Base-by-base conservation (phyloP, 2,797 vertebrate species). In the Coluber constrictor region DNA sequence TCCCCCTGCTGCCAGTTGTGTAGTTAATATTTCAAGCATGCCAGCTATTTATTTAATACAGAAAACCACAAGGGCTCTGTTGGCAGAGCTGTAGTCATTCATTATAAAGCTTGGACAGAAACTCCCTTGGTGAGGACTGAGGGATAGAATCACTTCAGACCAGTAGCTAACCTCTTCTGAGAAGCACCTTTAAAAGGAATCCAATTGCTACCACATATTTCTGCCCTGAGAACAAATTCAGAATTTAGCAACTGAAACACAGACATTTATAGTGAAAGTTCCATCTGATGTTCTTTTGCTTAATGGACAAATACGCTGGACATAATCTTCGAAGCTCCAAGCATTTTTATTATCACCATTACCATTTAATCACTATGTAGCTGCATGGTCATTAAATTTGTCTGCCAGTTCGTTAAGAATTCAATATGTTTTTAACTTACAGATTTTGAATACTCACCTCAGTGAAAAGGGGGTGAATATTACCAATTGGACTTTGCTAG, bases 51-150 rank as follows among this genome's bases (percentile, higher is more conserved):
- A 54, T 86, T 93, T 70, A 61, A 74, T 18, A 90, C 3, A 57
- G 79, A 94, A 92, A 57, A 57, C 90, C 70, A 90, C 70, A 91
- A 92, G 86, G 87, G 90, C 59, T 94, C 66, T 60, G 37, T 25
- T 91, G 91, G 66, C 91, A 43, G 51, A 89, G 90, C 86, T 89
- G 60, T 74, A 91, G 23, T 94, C 57, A 90, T 90, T 90, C 91
- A 88, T 92, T 92, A 92, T 94, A 90, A 57, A 87, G 59, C 91
- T 92, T 88, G 91, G 51, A 92, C 61, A 90, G 91, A 90, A 92
- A 74, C 29, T 59, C 61, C 83, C 89, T 93, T 87, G 79, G 83
- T 86, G n/a, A 61, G 13, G 56, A 27, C 51, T 66, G 57, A 12
- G 55, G 37, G 83, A 86, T 63, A 54, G 27, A 25, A 51, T 47